These are phyloP conservation scores for Luscinia luscinia DNA, from an alignment of 2,797 vertebrate species.

Conservation along the genomic window DNA sequence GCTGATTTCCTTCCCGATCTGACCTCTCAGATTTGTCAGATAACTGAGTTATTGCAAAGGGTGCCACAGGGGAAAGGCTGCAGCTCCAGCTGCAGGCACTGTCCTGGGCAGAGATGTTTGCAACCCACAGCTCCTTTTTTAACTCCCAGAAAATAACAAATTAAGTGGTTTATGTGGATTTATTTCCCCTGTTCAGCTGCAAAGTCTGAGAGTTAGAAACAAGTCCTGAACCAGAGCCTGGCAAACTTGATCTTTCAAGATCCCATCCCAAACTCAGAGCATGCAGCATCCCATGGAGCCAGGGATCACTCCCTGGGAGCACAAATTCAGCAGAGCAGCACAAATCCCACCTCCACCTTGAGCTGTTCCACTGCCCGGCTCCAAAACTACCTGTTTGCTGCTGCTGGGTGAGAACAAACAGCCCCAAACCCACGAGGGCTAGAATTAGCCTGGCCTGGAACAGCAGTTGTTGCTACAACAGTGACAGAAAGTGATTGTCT, in stretches of 20 bases:
- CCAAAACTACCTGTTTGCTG: neutral
- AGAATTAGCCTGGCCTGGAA: neutral
- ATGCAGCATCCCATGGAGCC: fast-evolving
- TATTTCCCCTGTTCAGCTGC: neutral
- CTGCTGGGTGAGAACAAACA: neutral
- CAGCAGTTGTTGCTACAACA: neutral
- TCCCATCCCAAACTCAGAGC: neutral
- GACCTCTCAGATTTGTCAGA: neutral
- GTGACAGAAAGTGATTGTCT: neutral
- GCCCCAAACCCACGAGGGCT: neutral
- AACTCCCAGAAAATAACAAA: neutral
- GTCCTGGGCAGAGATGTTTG: fast-evolving
- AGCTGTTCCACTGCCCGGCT: neutral
- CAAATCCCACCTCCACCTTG: fast-evolving
- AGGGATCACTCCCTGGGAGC: neutral
- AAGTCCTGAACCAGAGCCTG: neutral
- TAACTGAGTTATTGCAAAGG: neutral
- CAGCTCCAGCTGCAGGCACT: neutral
- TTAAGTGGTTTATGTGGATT: fast-evolving
- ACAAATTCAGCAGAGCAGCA: neutral
- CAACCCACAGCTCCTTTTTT: neutral
- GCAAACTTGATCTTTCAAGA: neutral
- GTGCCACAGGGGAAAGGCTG: neutral
- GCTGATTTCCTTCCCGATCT: neutral
- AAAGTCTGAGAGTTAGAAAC: neutral